These are phyloP conservation scores for Ailurus styani DNA, from an alignment of 2,113 vertebrate species.

Conservation along the genomic window DNA sequence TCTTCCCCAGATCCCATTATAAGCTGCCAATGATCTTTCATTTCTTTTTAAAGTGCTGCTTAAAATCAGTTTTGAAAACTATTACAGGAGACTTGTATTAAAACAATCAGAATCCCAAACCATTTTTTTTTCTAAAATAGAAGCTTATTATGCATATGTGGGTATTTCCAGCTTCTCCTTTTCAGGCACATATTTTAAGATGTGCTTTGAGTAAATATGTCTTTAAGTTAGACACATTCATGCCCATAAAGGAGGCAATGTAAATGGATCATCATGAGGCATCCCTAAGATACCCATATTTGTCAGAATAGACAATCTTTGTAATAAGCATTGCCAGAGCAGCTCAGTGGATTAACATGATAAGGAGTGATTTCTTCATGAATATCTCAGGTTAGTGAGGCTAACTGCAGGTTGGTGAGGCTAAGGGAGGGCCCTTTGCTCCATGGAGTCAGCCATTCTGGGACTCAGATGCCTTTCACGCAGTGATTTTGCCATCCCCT, in stretches of 20 bases:
- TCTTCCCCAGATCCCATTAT: neutral
- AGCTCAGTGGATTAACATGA: neutral
- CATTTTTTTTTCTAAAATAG: neutral
- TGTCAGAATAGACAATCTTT: neutral
- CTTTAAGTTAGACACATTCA: neutral
- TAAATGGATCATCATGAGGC: neutral
- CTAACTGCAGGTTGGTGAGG: neutral
- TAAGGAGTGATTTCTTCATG: neutral
- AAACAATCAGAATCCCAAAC: neutral
- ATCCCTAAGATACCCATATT: neutral
- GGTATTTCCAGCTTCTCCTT: neutral
- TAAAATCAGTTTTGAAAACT: constrained; percentile 31
- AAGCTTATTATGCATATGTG: neutral
- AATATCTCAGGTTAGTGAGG: neutral
- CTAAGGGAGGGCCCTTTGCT: neutral
- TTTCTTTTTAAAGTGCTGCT: neutral
- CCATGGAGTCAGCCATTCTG: neutral
- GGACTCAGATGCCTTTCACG: neutral
- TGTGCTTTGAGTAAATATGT: neutral
- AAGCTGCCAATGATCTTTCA: neutral
- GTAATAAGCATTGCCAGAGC: neutral
- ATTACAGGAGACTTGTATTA: neutral
- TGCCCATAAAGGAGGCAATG: neutral
- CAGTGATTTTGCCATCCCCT: neutral
- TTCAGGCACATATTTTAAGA: neutral